phyloP scores from a whole-genome alignment of 92 coral and sea anemone species.

The Porites divaricata region DNA sequence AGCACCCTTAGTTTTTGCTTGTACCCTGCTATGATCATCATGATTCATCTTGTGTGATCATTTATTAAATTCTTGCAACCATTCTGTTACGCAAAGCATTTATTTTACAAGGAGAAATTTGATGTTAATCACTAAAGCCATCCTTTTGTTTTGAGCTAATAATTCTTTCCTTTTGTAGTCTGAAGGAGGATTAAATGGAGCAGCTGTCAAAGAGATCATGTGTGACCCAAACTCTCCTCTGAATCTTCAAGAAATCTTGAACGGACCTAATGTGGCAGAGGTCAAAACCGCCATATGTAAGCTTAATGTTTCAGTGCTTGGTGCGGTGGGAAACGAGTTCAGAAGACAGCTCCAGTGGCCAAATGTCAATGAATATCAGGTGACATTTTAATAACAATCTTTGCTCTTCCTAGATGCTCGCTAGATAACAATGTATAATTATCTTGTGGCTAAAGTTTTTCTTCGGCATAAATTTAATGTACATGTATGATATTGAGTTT shows the following conservation, averaged over 20 bases:
- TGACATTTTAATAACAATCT: not conserved
- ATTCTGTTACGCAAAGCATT: too few relatives aligned
- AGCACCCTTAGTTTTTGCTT: too few relatives aligned
- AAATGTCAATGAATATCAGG: conserved; percentile 23
- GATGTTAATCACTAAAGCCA: not conserved
- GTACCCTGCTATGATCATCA: too few relatives aligned
- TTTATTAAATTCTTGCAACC: too few relatives aligned
- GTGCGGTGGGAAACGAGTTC: conserved; percentile 59
- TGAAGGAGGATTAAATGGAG: conserved; percentile 28
- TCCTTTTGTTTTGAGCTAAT: not conserved
- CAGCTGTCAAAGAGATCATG: conserved; percentile 20
- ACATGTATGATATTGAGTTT: too few relatives aligned
- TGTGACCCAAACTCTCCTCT: conserved; percentile 60
- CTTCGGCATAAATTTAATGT: too few relatives aligned
- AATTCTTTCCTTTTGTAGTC: conserved; percentile 15
- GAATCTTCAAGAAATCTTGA: conserved; percentile 41
- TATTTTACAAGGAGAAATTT: too few relatives aligned
- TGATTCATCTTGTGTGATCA: too few relatives aligned
- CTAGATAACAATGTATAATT: too few relatives aligned
- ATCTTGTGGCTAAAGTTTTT: too few relatives aligned
- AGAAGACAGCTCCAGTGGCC: conserved; percentile 73
- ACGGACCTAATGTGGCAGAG: conserved; percentile 48
- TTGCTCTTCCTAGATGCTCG: too few relatives aligned
- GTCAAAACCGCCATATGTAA: conserved; percentile 70
- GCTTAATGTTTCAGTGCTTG: conserved; percentile 57